Evolutionary conservation across 1,140 invertebrate species (phyloP), one percentile per base, ranked within the genome.

Genomic region (Drosophila biarmipes): DNA sequence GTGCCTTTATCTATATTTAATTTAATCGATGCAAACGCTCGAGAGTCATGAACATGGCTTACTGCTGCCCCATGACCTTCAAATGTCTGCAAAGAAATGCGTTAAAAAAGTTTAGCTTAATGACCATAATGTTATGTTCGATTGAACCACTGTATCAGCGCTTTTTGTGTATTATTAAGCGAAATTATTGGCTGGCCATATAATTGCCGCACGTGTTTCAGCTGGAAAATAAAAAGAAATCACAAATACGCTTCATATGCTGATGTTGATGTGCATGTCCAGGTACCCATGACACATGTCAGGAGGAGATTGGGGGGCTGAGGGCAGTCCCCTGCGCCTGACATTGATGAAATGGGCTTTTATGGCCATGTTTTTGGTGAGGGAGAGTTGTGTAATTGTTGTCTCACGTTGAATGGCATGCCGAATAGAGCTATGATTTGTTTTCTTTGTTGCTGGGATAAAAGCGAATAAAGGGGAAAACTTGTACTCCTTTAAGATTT

Each of bases 321-420:
- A 15, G 27, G 63, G 66, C 31, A 55, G 34, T 46, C 49, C 38
- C 49, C 24, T 43, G 63, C n/a, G 21, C 29, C 79, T 81, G 82
- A 86, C 82, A 86, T 78, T 87, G 82, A 86, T 87, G 78, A 86
- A 86, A 87, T 68, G 78, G 69, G 49, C 78, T 78, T 78, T 81
- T 86, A 82, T 86, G 68, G 79, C 64, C 82, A 75, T 73, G 85
- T 71, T 76, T 78, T 69, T 29, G 40, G 42, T 37, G 43, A 49
- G 38, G 34, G 45, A 21, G 55, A 40, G 76, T 87, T 87, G 73
- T 81, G 81, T 71, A 87, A 87, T 78, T 86, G 67, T 86, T 82
- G 66, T 21, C 59, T 56, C 58, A 52, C 43, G 42, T 76, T 62
- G 67, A 80, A 62, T 49, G 73, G 51, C 78, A 73, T 67, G 54